Percentiles rank a stretch among this genome's conserved stretches.
Conservation (phyloP, 2,888 invertebrate genomes). For the Orthosia gothica region DNA sequence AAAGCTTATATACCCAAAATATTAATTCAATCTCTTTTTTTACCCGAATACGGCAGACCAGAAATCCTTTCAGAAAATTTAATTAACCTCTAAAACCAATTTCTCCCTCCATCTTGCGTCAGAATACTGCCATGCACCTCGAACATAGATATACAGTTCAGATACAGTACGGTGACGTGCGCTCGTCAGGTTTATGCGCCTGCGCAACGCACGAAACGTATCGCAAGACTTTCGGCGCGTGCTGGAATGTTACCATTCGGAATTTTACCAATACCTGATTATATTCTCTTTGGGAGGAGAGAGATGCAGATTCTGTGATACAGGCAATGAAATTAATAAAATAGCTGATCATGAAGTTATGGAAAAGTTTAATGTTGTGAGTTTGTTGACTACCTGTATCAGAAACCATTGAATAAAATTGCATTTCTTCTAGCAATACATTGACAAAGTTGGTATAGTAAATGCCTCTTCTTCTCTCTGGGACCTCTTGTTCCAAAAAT, state of each 20-base stretch:
- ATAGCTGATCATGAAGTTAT: neutral
- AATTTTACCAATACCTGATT: constrained; percentile 27
- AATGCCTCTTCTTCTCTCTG: too few relatives aligned
- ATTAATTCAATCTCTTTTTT: too few relatives aligned
- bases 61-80: too few relatives aligned
- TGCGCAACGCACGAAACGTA: constrained; percentile 43
- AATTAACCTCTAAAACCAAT: neutral
- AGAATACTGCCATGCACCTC: constrained; percentile 52
- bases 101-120: neutral
- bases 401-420: too few relatives aligned
- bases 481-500: too few relatives aligned
- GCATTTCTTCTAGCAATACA: too few relatives aligned
- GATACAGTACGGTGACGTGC: constrained; percentile 58
- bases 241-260: constrained; percentile 61
- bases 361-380: neutral
- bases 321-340: neutral
- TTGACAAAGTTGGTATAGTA: too few relatives aligned
- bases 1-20: too few relatives aligned
- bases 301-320: constrained; percentile 13
- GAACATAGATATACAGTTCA: constrained; percentile 64
- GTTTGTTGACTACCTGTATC: too few relatives aligned
- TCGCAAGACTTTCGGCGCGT: constrained; percentile 55
- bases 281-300: neutral
- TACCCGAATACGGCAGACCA: too few relatives aligned
- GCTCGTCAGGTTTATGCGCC: constrained; percentile 68